Percentiles rank a stretch among this genome's conserved stretches.
Evolutionary conservation across 1,140 invertebrate genomes (phyloP).

Genomic region (Homarus americanus): DNA sequence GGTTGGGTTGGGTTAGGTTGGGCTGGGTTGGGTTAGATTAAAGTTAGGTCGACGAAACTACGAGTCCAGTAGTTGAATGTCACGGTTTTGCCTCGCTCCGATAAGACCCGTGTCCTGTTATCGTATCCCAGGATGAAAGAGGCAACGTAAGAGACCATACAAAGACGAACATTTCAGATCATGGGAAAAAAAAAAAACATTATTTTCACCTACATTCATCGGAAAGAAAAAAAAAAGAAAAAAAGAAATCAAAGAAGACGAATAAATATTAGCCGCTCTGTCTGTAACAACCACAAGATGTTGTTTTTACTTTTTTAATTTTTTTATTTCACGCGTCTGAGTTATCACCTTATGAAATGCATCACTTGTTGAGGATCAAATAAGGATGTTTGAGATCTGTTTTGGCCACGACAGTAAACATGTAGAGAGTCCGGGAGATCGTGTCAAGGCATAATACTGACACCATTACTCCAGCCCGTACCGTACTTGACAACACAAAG

Average conservation of each 20-base stretch:
- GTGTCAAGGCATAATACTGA: neutral
- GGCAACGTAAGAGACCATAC: too few species aligned
- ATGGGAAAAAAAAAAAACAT: too few species aligned
- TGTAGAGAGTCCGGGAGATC: neutral
- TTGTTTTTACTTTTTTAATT: neutral
- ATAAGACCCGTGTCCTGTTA: too few species aligned
- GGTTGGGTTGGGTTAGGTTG: slow-evolving; percentile 42
- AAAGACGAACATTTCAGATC: too few species aligned
- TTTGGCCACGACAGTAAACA: neutral
- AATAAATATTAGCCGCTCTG: too few species aligned
- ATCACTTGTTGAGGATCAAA: neutral
- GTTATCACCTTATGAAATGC: neutral
- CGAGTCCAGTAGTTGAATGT: too few species aligned
- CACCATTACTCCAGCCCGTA: neutral
- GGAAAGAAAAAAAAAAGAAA: too few species aligned
- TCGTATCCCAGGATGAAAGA: too few species aligned
- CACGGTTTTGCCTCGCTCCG: too few species aligned
- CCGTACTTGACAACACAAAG: neutral
- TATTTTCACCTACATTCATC: too few species aligned
- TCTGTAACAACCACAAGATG: neutral
- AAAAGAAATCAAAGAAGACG: too few species aligned
- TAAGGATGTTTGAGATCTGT: neutral
- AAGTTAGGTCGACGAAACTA: too few species aligned
- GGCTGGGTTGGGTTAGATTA: slow-evolving; percentile 15
- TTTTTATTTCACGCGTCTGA: neutral